Percentiles rank a stretch among this genome's conserved stretches.
Conservation (phyloP, 2,113 vertebrate species). For the Caranx melampygus region DNA sequence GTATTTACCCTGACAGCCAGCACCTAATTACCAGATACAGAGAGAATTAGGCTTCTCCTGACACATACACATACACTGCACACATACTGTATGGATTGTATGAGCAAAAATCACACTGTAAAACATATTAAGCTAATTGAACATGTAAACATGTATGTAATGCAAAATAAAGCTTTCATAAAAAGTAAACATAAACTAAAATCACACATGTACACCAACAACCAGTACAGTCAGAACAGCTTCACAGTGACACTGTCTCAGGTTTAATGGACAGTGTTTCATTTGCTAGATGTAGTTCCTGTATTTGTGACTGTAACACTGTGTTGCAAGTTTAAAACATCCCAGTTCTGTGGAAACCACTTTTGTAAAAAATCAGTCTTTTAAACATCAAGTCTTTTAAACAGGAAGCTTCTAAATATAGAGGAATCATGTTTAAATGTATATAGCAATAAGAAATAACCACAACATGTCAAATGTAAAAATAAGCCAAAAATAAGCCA, state of each 20-base stretch:
- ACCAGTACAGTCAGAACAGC: neutral
- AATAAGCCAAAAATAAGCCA: too few relatives aligned
- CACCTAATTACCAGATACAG: constrained; percentile 72
- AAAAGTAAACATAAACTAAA: neutral
- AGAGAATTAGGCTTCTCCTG: neutral
- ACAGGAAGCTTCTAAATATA: neutral
- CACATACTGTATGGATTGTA: too few relatives aligned
- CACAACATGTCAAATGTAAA: neutral
- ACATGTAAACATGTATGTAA: neutral
- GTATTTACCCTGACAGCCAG: constrained; percentile 89
- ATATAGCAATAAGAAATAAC: neutral
- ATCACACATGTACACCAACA: neutral
- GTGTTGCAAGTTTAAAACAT: neutral
- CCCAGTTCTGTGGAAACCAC: neutral
- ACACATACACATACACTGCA: too few relatives aligned
- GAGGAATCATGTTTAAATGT: neutral
- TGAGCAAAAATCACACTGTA: neutral
- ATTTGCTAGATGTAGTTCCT: constrained; percentile 18
- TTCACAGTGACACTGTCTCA: neutral
- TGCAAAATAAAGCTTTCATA: neutral
- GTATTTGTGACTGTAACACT: constrained; percentile 11
- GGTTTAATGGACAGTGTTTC: neutral
- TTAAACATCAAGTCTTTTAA: neutral
- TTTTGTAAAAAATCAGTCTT: neutral
- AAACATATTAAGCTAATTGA: neutral